A percentile compares a stretch with the other conserved stretches of the same genome.
Evolutionary conservation across 2,797 vertebrate genomes (phyloP).

Genomic region (Phoeniculus purpureus): DNA sequence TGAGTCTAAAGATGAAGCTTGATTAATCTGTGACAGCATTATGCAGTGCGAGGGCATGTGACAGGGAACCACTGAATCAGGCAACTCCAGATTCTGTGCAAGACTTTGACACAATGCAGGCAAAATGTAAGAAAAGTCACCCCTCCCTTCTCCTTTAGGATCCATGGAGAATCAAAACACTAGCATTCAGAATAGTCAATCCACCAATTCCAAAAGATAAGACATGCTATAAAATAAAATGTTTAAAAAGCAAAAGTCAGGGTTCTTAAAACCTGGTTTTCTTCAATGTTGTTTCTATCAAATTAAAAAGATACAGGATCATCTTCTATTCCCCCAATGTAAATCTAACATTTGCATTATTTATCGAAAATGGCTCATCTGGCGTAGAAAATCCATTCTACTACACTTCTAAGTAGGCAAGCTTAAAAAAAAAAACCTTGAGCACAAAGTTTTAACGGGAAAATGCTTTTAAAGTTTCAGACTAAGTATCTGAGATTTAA

Average conservation of each 20-base stretch:
- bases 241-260: neutral
- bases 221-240: neutral
- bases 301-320: neutral
- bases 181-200: neutral
- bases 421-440: neutral
- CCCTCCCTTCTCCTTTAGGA: neutral
- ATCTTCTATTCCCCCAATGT: neutral
- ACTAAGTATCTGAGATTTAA: neutral
- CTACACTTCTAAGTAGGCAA: neutral
- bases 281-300: neutral
- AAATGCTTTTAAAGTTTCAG: slow-evolving; percentile 6
- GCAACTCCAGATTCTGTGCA: neutral
- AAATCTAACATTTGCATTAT: neutral
- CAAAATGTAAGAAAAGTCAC: neutral
- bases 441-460: neutral
- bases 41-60: neutral
- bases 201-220: neutral
- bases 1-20: neutral
- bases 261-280: neutral
- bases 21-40: neutral
- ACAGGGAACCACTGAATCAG: neutral
- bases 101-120: neutral
- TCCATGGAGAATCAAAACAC: neutral
- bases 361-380: neutral
- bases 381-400: neutral